Evolutionary conservation across 2,888 invertebrate species (phyloP), one percentile per base, ranked within the genome.

Genomic region (Scrobipalpa costella): DNA sequence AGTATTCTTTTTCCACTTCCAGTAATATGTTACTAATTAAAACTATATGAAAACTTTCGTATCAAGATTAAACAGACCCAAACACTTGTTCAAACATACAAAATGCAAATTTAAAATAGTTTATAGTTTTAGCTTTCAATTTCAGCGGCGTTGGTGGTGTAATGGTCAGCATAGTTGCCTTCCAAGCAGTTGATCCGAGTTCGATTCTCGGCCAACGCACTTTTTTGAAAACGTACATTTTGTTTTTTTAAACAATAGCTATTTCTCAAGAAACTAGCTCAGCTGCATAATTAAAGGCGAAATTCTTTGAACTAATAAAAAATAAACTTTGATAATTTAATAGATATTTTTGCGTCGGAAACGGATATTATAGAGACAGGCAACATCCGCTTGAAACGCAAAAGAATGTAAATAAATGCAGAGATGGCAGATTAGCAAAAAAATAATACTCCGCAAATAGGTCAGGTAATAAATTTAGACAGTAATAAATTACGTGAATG

Each of bases 131-230:
- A 6, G 17, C 8, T 49, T 15, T 15, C 7, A 17, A 49, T 17
- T 17, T 17, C 49, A 40, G 1, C 9, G 40, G 90, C 90, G 91
- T 87, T 84, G 90, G 90, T 92, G 90, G 90, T 91, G 91, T 91
- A 90, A 91, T 91, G 90, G 90, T 90, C 86, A 91, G 90, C 91
- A 92, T 92, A 91, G 90, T 91, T 90, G 90, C 90, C 89, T 90
- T 90, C 90, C 91, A 92, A 92, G 91, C 91, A 91, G 90, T 90
- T 91, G 90, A 92, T 90, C 90, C 90, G 90, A 86, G 90, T 92
- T 91, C 90, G 90, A 90, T 91, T 90, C 90, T 85, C 90, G 91
- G 90, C 90, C 88, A 78, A 86, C 90, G 90, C 90, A 90, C n/a
- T 13, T 13, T 44, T 47, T 59, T 3, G 7, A 44, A 6, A 15